Evolutionary conservation across 2,113 vertebrate genomes (phyloP), one percentile per base, ranked within the genome.

Genomic region (Erpornis zantholeuca): DNA sequence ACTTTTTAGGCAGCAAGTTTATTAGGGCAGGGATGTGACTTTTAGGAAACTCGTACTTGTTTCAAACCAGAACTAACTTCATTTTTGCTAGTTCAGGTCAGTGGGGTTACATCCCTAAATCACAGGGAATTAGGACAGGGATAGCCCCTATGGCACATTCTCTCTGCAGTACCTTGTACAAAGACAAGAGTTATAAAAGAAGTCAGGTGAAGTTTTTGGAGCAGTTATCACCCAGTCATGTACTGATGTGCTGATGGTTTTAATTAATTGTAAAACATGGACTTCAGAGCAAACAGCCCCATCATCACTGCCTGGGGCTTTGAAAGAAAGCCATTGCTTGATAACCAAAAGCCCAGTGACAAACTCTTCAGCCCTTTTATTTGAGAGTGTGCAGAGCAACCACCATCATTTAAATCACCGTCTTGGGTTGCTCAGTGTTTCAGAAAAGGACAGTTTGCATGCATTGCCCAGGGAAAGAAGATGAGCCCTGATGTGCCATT

Each of bases 401-500:
- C 22, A 27, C 19, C 45, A 47, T 45, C 3, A 3, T 64, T 75
- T 69, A 71, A 72, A 81, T 82, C 49, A 24, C 28, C 47, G 13
- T 49, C 49, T 68, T 75, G 45, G 56, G 22, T 72, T 35, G 7
- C 52, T 80, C 42, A 42, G 49, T 24, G 47, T 57, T 86, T 92
- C 65, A 65, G 75, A 73, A 81, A 81, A 85, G 36, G 35, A 16
- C 38, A 63, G 22, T 63, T 82, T 68, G 36, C 31, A 7, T 14
- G 19, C 49, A 15, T 16, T 1, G 2, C 65, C n/a, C 5, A 4
- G 60, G 63, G 61, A 68, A 33, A 70, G 86, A 92, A 35, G 89
- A 96, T 96, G 93, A 92, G 65, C 28, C 66, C 63, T 68, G 72
- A 90, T 91, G 76, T 75, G 50, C 72, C 63, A 35, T 70, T 90